Base-by-base conservation (phyloP, 2,888 invertebrate genomes). In the Scaptomyza tumidula region DNA sequence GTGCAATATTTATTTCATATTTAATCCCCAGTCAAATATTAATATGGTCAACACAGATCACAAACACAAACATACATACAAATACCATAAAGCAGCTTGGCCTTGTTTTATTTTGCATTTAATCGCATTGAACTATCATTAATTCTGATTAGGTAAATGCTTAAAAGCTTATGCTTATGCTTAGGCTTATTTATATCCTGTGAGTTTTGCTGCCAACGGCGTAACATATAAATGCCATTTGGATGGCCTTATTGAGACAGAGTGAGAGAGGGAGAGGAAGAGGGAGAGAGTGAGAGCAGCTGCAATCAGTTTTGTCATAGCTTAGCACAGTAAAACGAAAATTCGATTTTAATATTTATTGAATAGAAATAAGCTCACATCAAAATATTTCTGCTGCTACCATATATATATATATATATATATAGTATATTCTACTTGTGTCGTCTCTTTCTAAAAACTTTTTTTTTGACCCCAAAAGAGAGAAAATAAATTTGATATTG, bases 11-110 rank as follows among this genome's bases (percentile, higher is more conserved):
- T 43, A 45, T 66, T 83, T 69, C 53, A 71, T 68, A 75, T 80
- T 59, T 65, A 77, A 84, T 75, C 71, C 75, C 29, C 48, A 57
- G 67, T 86, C 78, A 68, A 78, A 66, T 80, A 84, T 81, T 77
- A 58, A 81, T 54, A 62, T 63, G n/a, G 37, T n/a, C 37, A 37
- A 37, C 39, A 39, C 2, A 14, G 14, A 6, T 7, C 37, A 39
- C 14, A 66, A 64, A 46, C 65, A 58, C 29, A 29, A 7, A 49
- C 35, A 48, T 24, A 43, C 16, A 41, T 6, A 55, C 35, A 16
- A 27, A 27, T 10, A 49, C 58, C 56, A 48, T 41, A n/a, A 7
- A 24, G 27, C n/a, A 49, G 31, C 27, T 31, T 31, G 24, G 10
- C 24, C 14, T 13, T 46, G 46, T 48, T 50, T 50, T 16, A 44